These are phyloP conservation scores for Hesperia comma DNA, from an alignment of 2,888 invertebrate genomes.

Conservation along the genomic window DNA sequence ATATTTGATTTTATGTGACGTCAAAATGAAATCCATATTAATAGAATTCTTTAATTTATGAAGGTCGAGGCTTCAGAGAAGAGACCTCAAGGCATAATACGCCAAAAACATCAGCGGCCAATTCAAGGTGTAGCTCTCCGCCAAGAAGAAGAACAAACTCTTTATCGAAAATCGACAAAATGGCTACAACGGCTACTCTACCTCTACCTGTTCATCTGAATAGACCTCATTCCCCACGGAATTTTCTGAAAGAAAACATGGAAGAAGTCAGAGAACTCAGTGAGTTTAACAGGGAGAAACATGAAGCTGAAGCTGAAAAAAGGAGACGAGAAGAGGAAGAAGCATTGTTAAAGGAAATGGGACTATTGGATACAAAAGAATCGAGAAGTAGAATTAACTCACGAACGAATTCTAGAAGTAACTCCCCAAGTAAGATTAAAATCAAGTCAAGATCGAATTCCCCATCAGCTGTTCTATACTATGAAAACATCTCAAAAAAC, in stretches of 20 bases:
- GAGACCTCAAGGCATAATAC: conserved; percentile 83
- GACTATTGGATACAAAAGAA: conserved; percentile 66
- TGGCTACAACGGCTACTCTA: conserved; percentile 69
- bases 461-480: conserved; percentile 67
- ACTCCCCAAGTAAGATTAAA: conserved; percentile 69
- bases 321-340: conserved; percentile 75
- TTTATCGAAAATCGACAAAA: conserved; percentile 69
- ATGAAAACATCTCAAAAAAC: conserved; percentile 57
- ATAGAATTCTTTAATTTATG: conserved; percentile 4
- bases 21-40: too few relatives aligned
- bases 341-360: conserved; percentile 77
- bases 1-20: too few relatives aligned
- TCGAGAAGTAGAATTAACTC: conserved; percentile 48
- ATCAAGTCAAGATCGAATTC: conserved; percentile 75
- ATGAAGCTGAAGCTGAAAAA: conserved; percentile 74
- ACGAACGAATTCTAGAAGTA: conserved; percentile 62
- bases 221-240: conserved; percentile 72
- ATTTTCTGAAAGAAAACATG: conserved; percentile 78
- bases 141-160: conserved; percentile 73
- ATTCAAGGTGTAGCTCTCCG: conserved; percentile 75
- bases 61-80: conserved; percentile 81
- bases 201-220: conserved; percentile 60
- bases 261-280: conserved; percentile 77
- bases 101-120: conserved; percentile 73
- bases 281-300: conserved; percentile 77